Conservation (phyloP, 2,797 vertebrate genomes). For the Sebastes baramenuke region DNA sequence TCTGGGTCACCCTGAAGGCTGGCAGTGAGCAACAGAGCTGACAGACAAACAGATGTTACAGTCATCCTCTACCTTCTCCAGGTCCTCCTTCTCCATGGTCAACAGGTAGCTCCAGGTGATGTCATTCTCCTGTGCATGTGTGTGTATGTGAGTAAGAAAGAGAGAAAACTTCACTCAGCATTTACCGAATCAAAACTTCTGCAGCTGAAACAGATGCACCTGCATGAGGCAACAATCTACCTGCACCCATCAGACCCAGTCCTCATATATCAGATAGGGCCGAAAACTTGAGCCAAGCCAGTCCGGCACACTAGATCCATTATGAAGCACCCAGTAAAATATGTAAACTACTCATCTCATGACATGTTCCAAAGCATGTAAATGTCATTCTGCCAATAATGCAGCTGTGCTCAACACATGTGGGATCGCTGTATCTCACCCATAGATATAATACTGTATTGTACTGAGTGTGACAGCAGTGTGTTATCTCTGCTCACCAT, state of each 20-base stretch:
- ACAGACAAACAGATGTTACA: conserved; percentile 29
- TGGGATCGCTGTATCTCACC: conserved; percentile 23
- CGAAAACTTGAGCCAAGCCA: conserved; percentile 18
- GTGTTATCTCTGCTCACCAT: neutral
- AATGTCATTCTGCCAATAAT: conserved; percentile 3
- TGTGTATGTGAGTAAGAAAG: neutral
- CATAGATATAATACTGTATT: neutral
- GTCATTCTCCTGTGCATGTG: conserved; percentile 83
- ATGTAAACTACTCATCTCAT: conserved; percentile 54
- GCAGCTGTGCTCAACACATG: conserved; percentile 38
- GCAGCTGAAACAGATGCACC: conserved; percentile 47
- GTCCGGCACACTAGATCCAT: conserved; percentile 14
- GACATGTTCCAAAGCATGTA: conserved; percentile 14
- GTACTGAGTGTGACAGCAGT: neutral
- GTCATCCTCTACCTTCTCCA: conserved; percentile 85
- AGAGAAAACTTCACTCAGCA: conserved; percentile 20
- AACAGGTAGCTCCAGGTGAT: conserved; percentile 88
- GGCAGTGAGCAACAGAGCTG: conserved; percentile 6
- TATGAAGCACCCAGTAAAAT: conserved; percentile 35
- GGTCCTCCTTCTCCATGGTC: conserved; percentile 87
- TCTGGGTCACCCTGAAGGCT: conserved; percentile 28
- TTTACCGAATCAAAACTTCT: conserved; percentile 54
- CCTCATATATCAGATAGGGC: conserved; percentile 19
- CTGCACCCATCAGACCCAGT: conserved; percentile 31
- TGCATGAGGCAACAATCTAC: conserved; percentile 48